Conservation (phyloP, 2,888 invertebrate species). For the Lasioglossum oenotherae region DNA sequence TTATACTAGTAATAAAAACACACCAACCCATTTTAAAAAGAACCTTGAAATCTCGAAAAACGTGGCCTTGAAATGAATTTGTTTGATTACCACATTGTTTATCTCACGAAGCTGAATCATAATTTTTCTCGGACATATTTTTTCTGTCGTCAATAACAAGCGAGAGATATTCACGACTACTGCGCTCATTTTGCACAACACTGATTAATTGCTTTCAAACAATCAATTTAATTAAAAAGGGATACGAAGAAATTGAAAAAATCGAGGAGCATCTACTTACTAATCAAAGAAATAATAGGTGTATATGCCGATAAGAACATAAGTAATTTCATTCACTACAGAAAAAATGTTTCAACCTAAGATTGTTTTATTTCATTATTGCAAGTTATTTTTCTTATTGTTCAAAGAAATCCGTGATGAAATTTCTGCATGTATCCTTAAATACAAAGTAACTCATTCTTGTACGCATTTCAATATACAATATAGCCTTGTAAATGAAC, state of each 20-base stretch:
- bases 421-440: constrained; percentile 6
- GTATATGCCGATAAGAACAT: background rate
- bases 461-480: constrained; percentile 20
- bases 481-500: constrained; percentile 18
- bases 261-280: constrained; percentile 25
- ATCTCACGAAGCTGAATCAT: background rate
- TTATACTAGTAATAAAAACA: no score
- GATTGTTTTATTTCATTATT: constrained; percentile 10
- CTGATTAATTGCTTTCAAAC: constrained; percentile 49
- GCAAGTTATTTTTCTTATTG: constrained; percentile 2
- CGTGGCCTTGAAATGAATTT: no score
- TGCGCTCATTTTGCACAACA: constrained; percentile 46
- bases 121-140: background rate
- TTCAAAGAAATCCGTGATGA: background rate
- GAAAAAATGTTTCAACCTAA: background rate
- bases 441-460: constrained; percentile 9
- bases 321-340: constrained; percentile 18
- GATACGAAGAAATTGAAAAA: constrained; percentile 49
- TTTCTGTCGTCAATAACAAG: background rate
- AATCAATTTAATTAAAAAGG: constrained; percentile 58
- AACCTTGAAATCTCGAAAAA: no score
- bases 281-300: constrained; percentile 3
- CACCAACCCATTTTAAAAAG: no score
- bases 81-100: background rate
- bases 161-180: background rate